Base-by-base conservation (phyloP, 1,140 invertebrate species). In the Trichomalopsis sarcophagae region DNA sequence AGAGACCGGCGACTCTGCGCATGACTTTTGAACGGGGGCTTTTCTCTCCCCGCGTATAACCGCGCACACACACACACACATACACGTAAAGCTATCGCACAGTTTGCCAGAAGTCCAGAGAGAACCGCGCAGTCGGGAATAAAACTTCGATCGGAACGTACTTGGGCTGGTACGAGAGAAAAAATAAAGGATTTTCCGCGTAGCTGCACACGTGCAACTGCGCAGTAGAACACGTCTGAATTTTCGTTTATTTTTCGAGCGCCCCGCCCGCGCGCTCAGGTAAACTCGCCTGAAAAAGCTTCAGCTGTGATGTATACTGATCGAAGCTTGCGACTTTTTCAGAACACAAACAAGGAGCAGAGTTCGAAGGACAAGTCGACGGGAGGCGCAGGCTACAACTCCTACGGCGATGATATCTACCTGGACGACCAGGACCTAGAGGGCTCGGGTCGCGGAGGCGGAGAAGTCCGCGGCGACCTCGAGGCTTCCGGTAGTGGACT, bases 401-500 rank as follows among this genome's bases (percentile, higher is more conserved):
- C 91, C 4, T 90, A 88, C 69, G 84, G 89, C 23, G 92, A 93
- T 86, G 93, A 94, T 71, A 87, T 94, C 21, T 94, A 93, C 87
- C 89, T 94, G 17, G 93, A 94, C 86, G 93, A 94, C 82, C 93
- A 94, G 84, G 93, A 92, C 62, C 89, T 92, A 76, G 94, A 94
- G 87, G 94, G 94, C 17, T 94, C 94, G 55, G 94, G 94, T 81
- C 91, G 91, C 77, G 92, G 91, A 66, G 92, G 91, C 17, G 90
- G 88, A 69, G 93, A 95, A 90, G 92, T 94, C 86, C 93, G 94
- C 84, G 94, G 95, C 91, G 95, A 96, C 87, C 92, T 95, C 78
- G 95, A 96, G 91, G 95, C 95, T 80, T 96, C 95, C 88, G 95
- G 95, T 86, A 96, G 95, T 88, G 95, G 95, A 40, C 94, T 94